phyloP scores from a whole-genome alignment of 2,113 vertebrate genomes.

The Sceloporus tristichus region DNA sequence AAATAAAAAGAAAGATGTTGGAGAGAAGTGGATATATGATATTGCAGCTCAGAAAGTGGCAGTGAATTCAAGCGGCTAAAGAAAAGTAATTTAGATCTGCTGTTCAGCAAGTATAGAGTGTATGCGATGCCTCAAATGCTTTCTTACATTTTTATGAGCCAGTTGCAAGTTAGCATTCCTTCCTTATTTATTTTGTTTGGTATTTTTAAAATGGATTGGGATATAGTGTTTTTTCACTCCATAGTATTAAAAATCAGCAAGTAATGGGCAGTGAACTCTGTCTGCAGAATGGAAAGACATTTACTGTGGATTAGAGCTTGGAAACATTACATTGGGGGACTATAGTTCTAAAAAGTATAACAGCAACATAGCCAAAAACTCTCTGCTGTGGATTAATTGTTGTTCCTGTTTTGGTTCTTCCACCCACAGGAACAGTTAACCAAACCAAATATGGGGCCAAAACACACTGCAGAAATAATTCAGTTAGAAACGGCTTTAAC shows the following conservation, averaged over 20 bases:
- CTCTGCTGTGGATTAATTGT: neutral
- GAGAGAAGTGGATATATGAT: neutral
- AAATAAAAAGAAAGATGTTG: constrained; percentile 9
- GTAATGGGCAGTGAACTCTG: constrained; percentile 11
- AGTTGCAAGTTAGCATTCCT: constrained; percentile 20
- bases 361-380: too few species aligned
- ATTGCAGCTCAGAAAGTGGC: neutral
- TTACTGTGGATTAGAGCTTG: too few species aligned
- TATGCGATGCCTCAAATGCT: neutral
- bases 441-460: neutral
- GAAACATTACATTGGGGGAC: too few species aligned
- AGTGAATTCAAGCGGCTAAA: neutral
- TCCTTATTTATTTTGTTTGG: constrained; percentile 20
- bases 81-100: neutral
- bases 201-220: neutral
- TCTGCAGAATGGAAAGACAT: constrained; percentile 46
- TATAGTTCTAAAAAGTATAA: neutral
- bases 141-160: neutral
- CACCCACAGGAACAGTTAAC: neutral
- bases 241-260: constrained; percentile 2
- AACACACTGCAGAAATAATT: too few species aligned
- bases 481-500: too few species aligned
- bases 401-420: neutral
- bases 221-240: neutral
- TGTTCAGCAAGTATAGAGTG: neutral